phyloP scores from a whole-genome alignment of 2,888 invertebrate genomes.

The Meteorus cinctellus region DNA sequence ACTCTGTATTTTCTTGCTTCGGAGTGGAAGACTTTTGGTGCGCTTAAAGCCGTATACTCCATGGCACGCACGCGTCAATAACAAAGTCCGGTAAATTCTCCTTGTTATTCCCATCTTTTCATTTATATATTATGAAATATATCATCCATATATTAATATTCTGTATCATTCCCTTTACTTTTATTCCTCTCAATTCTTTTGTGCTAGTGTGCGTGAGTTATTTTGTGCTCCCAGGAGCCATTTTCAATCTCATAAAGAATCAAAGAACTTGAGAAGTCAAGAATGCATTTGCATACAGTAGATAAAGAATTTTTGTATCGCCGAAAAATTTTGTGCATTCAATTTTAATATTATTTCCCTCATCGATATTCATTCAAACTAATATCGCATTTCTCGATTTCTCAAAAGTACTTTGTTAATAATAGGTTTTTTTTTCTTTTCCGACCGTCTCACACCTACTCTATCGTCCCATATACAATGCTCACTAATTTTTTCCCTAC shows the following conservation, averaged over 20 bases:
- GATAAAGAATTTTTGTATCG: constrained; percentile 21
- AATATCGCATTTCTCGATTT: constrained; percentile 42
- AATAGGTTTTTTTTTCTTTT: constrained; percentile 32
- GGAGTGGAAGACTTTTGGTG: constrained; percentile 51
- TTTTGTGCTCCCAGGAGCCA: constrained; percentile 48
- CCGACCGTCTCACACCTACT: constrained; percentile 60
- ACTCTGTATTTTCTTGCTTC: constrained; percentile 31
- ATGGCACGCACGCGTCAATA: constrained; percentile 20
- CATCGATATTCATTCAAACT: constrained; percentile 23
- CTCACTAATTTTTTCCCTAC: constrained; percentile 49
- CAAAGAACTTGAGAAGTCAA: constrained; percentile 55
- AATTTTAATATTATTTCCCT: neutral
- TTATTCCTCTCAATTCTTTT: constrained; percentile 38
- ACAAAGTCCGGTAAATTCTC: constrained; percentile 30
- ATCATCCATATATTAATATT: constrained; percentile 6
- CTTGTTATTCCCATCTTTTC: constrained; percentile 22
- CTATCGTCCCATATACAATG: constrained; percentile 62
- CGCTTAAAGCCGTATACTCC: neutral
- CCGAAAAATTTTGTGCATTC: constrained; percentile 19
- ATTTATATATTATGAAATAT: constrained; percentile 22
- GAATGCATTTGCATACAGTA: constrained; percentile 50
- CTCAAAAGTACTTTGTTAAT: constrained; percentile 41
- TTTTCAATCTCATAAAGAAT: constrained; percentile 56
- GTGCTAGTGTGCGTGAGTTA: constrained; percentile 46
- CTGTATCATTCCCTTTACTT: constrained; percentile 27